Evolutionary conservation across 2,888 invertebrate species (phyloP).

Genomic region (Eupithecia tripunctaria): DNA sequence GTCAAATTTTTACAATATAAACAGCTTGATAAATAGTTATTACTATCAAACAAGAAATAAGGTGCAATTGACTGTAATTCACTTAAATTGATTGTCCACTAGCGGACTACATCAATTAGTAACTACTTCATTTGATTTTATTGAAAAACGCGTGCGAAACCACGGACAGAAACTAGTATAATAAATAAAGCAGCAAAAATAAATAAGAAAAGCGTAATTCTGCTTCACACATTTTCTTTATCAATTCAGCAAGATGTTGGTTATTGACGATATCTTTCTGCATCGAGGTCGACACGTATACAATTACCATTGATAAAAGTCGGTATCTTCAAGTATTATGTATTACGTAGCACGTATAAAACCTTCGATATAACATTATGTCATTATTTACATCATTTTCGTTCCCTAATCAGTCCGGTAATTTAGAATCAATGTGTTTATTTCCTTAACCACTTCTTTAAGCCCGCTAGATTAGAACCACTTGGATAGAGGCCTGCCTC

Average conservation of each 20-base stretch:
- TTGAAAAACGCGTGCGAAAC: not conserved
- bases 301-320: slow-evolving; percentile 6
- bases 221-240: slow-evolving; percentile 30
- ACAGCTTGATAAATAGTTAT: too few relatives aligned
- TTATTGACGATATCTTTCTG: slow-evolving; percentile 12
- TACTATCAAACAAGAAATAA: too few relatives aligned
- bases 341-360: not conserved
- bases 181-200: not conserved
- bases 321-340: not conserved
- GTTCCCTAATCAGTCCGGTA: not conserved
- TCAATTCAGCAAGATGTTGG: slow-evolving; percentile 20
- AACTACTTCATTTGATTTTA: too few relatives aligned
- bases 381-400: not conserved
- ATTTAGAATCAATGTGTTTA: not conserved
- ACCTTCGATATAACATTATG: not conserved
- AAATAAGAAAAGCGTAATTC: not conserved
- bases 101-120: too few relatives aligned
- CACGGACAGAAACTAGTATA: not conserved
- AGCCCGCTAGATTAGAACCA: too few relatives aligned
- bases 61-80: too few relatives aligned
- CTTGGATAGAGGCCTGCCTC: too few relatives aligned
- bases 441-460: too few relatives aligned
- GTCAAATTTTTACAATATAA: too few relatives aligned
- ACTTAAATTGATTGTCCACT: too few relatives aligned
- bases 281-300: slow-evolving; percentile 7